Percentiles rank a stretch among this genome's conserved stretches.
Evolutionary conservation across 2,113 vertebrate species (phyloP).

Genomic region (Thermophis baileyi): DNA sequence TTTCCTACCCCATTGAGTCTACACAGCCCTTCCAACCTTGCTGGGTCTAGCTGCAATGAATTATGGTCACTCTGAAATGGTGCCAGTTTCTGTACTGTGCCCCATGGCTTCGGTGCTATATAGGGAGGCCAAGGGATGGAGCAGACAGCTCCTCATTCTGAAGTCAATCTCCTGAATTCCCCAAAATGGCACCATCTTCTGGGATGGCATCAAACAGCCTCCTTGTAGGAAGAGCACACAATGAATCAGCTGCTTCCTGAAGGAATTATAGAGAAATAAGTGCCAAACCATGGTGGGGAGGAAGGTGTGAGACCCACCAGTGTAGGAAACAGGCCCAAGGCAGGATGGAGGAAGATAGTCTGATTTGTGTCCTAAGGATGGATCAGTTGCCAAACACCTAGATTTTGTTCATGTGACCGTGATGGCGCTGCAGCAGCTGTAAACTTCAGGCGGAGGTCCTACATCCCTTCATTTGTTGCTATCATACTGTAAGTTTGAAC

Average conservation of each 20-base stretch:
- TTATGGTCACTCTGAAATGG: not conserved
- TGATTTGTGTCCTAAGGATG: not conserved
- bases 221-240: not conserved
- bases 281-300: too few species aligned
- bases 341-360: not conserved
- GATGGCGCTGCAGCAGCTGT: not conserved
- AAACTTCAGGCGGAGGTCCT: not conserved
- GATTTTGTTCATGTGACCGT: not conserved
- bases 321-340: not conserved
- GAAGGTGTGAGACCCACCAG: too few species aligned
- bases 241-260: not conserved
- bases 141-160: not conserved
- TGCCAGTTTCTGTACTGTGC: not conserved
- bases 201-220: not conserved
- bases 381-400: not conserved
- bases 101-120: not conserved
- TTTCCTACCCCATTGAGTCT: not conserved
- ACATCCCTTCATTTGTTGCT: not conserved
- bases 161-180: not conserved
- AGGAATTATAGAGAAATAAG: not conserved
- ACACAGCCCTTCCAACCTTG: not conserved
- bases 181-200: not conserved
- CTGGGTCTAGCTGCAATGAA: not conserved
- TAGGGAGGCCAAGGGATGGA: not conserved
- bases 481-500: not conserved